Conservation (phyloP, 2,113 vertebrate genomes). For the Corythoichthys intestinalis region DNA sequence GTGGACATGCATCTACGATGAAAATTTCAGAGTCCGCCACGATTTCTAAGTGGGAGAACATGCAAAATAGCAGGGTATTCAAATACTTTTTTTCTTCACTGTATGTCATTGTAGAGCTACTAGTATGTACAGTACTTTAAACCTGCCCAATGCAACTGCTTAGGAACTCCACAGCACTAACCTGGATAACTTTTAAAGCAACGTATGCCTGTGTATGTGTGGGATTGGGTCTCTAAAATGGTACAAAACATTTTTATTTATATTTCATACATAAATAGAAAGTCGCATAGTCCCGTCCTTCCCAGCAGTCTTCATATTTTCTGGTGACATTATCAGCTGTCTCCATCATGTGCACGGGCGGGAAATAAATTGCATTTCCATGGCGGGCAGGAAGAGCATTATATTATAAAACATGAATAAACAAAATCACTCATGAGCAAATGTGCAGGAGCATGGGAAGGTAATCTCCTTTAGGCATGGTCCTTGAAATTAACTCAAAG, state of each 20-base stretch:
- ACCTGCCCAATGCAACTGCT: slow-evolving; percentile 11
- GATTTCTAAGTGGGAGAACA: too few species aligned
- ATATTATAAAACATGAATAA: slow-evolving; percentile 80
- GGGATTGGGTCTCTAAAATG: slow-evolving; percentile 41
- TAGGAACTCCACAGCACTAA: slow-evolving; percentile 43
- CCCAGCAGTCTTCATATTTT: slow-evolving; percentile 76
- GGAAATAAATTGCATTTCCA: slow-evolving; percentile 80
- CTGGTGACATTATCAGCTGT: slow-evolving; percentile 76
- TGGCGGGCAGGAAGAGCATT: slow-evolving; percentile 69
- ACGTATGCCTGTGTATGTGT: neutral
- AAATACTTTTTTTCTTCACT: too few species aligned
- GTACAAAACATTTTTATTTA: slow-evolving; percentile 72
- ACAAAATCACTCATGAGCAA: slow-evolving; percentile 79
- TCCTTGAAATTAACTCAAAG: slow-evolving; percentile 77
- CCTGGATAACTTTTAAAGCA: slow-evolving; percentile 43
- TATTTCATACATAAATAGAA: slow-evolving; percentile 79
- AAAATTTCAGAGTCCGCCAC: too few species aligned
- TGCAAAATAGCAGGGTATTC: too few species aligned
- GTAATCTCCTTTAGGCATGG: slow-evolving; percentile 77
- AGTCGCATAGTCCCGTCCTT: slow-evolving; percentile 71
- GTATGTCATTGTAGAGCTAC: slow-evolving; percentile 41
- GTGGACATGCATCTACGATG: too few species aligned
- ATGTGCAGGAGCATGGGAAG: slow-evolving; percentile 74
- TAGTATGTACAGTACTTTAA: slow-evolving; percentile 18
- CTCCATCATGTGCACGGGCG: slow-evolving; percentile 69